These are phyloP conservation scores for Merodon equestris DNA, from an alignment of 2,888 invertebrate genomes.

Conservation along the genomic window DNA sequence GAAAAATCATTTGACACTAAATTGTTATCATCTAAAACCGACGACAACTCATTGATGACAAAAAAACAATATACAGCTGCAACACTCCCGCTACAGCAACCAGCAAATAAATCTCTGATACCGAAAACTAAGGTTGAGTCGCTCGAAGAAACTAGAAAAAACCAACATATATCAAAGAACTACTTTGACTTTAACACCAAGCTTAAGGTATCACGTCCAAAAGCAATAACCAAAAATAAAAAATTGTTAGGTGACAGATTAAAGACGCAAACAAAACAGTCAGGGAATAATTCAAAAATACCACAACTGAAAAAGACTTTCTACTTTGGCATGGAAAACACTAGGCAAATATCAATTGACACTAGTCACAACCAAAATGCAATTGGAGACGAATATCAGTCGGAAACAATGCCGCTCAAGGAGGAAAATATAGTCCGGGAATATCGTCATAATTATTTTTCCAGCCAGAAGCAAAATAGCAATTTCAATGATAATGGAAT, in stretches of 20 bases:
- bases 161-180: no score
- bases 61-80: no score
- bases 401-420: conserved; percentile 81
- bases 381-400: conserved; percentile 2
- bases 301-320: conserved; percentile 81
- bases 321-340: conserved; percentile 87
- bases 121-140: no score
- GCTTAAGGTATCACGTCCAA: no score
- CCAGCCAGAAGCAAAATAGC: conserved; percentile 70
- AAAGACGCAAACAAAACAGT: no score
- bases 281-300: conserved; percentile 71
- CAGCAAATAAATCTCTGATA: no score
- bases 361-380: conserved; percentile 20
- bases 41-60: no score
- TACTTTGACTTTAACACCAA: no score
- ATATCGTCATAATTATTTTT: conserved; percentile 75
- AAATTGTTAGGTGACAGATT: no score
- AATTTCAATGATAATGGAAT: conserved; percentile 82
- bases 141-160: no score
- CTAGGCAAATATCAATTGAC: conserved; percentile 23
- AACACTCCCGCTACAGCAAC: no score
- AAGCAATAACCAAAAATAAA: no score
- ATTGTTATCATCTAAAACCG: conserved; percentile 69
- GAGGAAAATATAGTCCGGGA: conserved; percentile 75
- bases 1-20: conserved; percentile 73